A percentile compares a stretch with the other conserved stretches of the same genome.
phyloP scores from a whole-genome alignment of 2,888 invertebrate species.

The Trachelus tabidus region DNA sequence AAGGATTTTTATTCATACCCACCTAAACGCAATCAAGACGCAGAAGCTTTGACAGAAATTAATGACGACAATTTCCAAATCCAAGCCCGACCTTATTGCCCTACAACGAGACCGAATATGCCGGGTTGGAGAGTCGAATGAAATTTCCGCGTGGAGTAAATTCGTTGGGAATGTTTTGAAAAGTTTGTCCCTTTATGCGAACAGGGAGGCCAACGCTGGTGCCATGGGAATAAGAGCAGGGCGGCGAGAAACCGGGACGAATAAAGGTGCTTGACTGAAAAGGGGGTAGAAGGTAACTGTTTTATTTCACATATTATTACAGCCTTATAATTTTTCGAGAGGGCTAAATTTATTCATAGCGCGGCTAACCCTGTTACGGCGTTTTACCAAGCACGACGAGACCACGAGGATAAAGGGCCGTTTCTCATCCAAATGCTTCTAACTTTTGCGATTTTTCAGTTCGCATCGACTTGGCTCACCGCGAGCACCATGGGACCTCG shows the following conservation, averaged over 20 bases:
- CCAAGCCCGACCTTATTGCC: not conserved
- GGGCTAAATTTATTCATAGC: conserved; percentile 63
- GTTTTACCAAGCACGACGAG: conserved; percentile 47
- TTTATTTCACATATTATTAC: conserved; percentile 42
- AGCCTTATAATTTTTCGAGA: conserved; percentile 54
- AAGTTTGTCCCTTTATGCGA: conserved; percentile 3
- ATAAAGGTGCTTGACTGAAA: not conserved
- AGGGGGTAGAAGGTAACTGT: conserved; percentile 25
- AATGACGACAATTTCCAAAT: not conserved
- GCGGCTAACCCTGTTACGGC: conserved; percentile 59
- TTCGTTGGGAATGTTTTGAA: conserved; percentile 44
- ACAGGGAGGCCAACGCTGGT: not conserved
- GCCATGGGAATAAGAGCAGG: not conserved
- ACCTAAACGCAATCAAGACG: not conserved
- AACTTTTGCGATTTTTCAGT: conserved; percentile 42
- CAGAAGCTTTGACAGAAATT: not conserved
- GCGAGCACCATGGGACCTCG: not conserved
- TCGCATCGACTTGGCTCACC: not conserved
- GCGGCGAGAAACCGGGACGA: not conserved
- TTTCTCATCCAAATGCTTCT: conserved; percentile 45
- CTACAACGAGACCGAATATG: not conserved
- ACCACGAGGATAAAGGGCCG: not conserved
- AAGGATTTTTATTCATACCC: not conserved
- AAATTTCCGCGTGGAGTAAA: conserved; percentile 46
- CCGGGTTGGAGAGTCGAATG: conserved; percentile 26